Evolutionary conservation across 2,888 invertebrate species (phyloP), one percentile per base, ranked within the genome.

Genomic region (Blastobasis lacticolella): DNA sequence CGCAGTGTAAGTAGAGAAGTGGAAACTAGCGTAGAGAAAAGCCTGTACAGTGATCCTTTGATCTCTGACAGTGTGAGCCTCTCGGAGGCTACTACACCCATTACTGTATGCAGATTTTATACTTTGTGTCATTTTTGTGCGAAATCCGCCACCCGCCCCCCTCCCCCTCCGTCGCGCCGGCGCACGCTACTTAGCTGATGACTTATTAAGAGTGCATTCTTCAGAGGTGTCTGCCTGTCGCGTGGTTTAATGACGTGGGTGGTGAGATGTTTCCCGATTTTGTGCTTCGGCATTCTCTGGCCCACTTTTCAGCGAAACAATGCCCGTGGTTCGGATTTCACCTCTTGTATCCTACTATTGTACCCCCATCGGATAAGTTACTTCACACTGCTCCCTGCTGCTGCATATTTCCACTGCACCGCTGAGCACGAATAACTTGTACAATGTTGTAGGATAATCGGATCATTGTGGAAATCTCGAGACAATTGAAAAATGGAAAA

Each of bases 131-230:
- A 83, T 86, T 84, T 84, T 84, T 80, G 82, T 81, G 78, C 77
- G 71, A 76, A 72, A 75, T 73, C 71, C 74, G 58, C 54, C 52
- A 54, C 59, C 57, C 50, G 49, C 48, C 59, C 50, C 52, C 45
- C 54, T 57, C 48, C 61, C 61, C 57, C 61, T 62, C 65, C 64
- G 61, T 61, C 63, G 64, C 67, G 61, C 66, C 60, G 51, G 57
- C 63, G 63, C 61, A 71, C 74, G 72, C 78, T 86, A 88, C 87
- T 88, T 88, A 88, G 87, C 87, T 86, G 87, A 88, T 88, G 87
- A 88, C 87, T 88, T 88, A 88, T 88, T 88, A 87, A 83, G 85
- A 82, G 83, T 78, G 79, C 82, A 87, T 88, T 87, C 87, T 87
- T 85, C 78, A 75, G 81, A 88, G 86, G 87, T 87, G 87, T 88